Conservation (phyloP, 2,888 invertebrate genomes). For the Ectemnius lituratus region DNA sequence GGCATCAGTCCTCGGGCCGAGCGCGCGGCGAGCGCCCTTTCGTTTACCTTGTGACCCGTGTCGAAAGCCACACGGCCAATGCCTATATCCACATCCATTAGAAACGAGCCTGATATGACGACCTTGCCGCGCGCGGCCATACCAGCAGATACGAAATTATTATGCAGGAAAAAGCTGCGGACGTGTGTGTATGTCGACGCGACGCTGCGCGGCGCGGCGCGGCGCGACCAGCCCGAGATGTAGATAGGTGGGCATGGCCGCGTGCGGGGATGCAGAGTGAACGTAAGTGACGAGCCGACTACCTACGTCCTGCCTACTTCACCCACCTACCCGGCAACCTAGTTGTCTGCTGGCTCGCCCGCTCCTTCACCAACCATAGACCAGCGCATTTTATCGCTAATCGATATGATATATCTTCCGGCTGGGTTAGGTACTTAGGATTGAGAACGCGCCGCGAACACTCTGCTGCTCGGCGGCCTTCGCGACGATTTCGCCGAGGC, state of each 20-base stretch:
- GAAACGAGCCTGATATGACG: constrained; percentile 3
- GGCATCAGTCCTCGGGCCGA: constrained; percentile 13
- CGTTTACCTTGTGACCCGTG: constrained; percentile 10
- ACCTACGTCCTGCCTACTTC: constrained; percentile 56
- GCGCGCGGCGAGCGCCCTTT: background rate
- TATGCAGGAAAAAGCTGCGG: constrained; percentile 13
- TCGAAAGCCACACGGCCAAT: constrained; percentile 2
- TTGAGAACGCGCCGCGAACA: constrained; percentile 44
- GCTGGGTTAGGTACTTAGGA: constrained; percentile 40
- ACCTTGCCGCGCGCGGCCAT: constrained; percentile 1
- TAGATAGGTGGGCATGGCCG: constrained; percentile 4
- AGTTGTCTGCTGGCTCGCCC: constrained; percentile 57
- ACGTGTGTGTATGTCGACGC: constrained; percentile 16
- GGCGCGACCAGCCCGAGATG: constrained; percentile 16
- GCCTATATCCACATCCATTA: constrained; percentile 11
- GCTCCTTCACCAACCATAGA: constrained; percentile 42
- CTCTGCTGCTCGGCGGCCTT: constrained; percentile 65
- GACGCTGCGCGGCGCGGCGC: too few species aligned
- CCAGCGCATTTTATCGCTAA: constrained; percentile 58
- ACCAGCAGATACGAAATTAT: constrained; percentile 2
- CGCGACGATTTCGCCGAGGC: constrained; percentile 71
- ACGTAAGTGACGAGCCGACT: constrained; percentile 43
- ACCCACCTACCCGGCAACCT: constrained; percentile 64
- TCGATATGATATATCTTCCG: constrained; percentile 61
- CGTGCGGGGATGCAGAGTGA: constrained; percentile 35